phyloP scores from a whole-genome alignment of 2,797 vertebrate genomes.

The Anisognathus igniventris region DNA sequence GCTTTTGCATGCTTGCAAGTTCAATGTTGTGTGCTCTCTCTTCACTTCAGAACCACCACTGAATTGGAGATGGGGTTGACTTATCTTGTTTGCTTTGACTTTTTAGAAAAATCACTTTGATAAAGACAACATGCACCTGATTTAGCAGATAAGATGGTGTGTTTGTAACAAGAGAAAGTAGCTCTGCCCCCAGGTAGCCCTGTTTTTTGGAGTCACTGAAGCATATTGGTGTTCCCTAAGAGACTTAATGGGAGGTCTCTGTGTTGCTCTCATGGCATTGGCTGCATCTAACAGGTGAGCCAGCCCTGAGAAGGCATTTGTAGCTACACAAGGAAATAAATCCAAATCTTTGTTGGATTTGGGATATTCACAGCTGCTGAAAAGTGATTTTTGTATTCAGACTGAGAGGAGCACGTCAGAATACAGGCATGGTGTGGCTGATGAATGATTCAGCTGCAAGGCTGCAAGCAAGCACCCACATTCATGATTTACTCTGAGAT shows the following conservation, averaged over 20 bases:
- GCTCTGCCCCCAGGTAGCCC: neutral
- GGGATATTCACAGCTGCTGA: neutral
- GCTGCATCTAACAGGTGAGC: neutral
- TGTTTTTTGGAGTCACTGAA: neutral
- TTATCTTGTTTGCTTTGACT: neutral
- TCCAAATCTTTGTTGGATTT: neutral
- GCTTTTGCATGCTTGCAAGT: neutral
- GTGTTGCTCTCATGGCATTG: fast-evolving
- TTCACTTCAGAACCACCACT: neutral
- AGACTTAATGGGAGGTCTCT: neutral
- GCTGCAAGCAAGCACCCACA: neutral
- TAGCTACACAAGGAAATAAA: neutral
- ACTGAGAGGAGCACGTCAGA: neutral
- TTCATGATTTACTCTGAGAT: neutral
- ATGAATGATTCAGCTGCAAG: neutral
- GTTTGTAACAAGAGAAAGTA: neutral
- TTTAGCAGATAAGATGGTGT: neutral
- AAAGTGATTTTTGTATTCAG: neutral
- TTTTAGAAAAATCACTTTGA: neutral
- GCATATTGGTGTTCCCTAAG: neutral
- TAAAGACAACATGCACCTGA: neutral
- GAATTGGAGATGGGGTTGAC: neutral
- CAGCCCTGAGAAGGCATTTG: neutral
- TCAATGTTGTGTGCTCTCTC: neutral
- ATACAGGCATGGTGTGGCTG: neutral